Conservation (phyloP, 2,797 vertebrate genomes). For the Australoheros facetus region DNA sequence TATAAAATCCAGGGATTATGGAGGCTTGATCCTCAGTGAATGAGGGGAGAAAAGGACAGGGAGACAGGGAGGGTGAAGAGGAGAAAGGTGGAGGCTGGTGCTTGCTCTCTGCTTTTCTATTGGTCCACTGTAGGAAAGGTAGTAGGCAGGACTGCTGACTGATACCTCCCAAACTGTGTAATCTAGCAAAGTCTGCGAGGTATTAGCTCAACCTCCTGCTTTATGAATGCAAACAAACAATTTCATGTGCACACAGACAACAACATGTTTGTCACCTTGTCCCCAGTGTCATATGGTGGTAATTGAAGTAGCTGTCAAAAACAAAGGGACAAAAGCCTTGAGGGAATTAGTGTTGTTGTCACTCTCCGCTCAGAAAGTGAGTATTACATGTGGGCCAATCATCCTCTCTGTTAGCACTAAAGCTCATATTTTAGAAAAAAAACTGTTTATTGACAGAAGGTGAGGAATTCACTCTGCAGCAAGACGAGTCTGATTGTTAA, state of each 20-base stretch:
- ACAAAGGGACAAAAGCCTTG: slow-evolving; percentile 48
- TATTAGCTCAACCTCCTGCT: slow-evolving; percentile 50
- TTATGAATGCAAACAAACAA: slow-evolving; percentile 51
- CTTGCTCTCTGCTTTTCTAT: slow-evolving; percentile 41
- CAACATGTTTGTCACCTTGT: slow-evolving; percentile 74
- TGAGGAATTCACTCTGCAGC: not conserved
- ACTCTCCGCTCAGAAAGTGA: not conserved
- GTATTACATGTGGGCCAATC: slow-evolving; percentile 20
- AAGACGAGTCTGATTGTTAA: slow-evolving; percentile 34
- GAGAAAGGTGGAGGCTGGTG: slow-evolving; percentile 36
- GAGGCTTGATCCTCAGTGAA: slow-evolving; percentile 87
- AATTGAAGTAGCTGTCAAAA: slow-evolving; percentile 52
- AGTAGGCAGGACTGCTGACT: slow-evolving; percentile 2
- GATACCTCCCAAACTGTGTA: slow-evolving; percentile 39
- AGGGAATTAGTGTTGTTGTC: slow-evolving; percentile 36
- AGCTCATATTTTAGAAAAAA: slow-evolving; percentile 30
- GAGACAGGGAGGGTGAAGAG: slow-evolving; percentile 18
- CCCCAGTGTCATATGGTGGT: slow-evolving; percentile 32
- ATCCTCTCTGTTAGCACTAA: not conserved
- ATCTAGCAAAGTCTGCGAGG: slow-evolving; percentile 50
- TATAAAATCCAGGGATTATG: slow-evolving; percentile 96
- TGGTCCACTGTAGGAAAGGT: slow-evolving; percentile 76
- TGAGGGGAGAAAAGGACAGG: slow-evolving; percentile 72
- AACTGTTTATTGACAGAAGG: slow-evolving; percentile 44
- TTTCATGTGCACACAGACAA: slow-evolving; percentile 42